Evolutionary conservation across 2,888 invertebrate genomes (phyloP).

Genomic region (Archips crataeganus): DNA sequence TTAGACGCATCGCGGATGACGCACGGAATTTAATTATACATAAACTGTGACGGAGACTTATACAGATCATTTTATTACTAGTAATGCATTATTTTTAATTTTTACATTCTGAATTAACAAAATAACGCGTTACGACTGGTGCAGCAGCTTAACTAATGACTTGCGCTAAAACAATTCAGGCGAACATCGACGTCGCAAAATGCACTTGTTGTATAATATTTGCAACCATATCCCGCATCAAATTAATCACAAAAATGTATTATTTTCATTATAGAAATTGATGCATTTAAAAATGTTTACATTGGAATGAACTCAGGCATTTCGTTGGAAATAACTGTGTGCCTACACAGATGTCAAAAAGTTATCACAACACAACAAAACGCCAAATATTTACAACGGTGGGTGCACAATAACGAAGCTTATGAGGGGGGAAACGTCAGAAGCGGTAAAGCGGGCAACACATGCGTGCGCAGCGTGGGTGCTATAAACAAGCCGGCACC

Average conservation of each 20-base stretch:
- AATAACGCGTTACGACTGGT: not conserved
- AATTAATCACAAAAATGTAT: not conserved
- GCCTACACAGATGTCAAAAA: conserved; percentile 10
- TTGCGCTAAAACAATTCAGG: not conserved
- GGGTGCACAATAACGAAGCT: conserved; percentile 2
- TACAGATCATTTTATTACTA: not conserved
- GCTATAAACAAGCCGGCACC: conserved; percentile 67
- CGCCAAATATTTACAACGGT: not conserved
- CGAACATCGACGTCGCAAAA: too few species aligned
- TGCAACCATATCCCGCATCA: not conserved
- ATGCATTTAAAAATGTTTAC: not conserved
- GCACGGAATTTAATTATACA: conserved; percentile 26
- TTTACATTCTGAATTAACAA: too few species aligned
- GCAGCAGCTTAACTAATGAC: not conserved
- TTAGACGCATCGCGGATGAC: conserved; percentile 18
- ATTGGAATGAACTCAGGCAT: not conserved
- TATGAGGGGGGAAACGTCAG: conserved; percentile 5
- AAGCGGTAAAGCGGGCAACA: conserved; percentile 27
- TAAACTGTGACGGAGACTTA: conserved; percentile 12
- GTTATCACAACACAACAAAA: conserved; percentile 24
- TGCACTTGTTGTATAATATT: not conserved
- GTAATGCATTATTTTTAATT: too few species aligned
- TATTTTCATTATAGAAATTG: not conserved
- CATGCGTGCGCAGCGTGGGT: conserved; percentile 45
- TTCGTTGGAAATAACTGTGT: not conserved